Evolutionary conservation across 2,888 invertebrate species (phyloP).

Genomic region (Hydraecia micacea): DNA sequence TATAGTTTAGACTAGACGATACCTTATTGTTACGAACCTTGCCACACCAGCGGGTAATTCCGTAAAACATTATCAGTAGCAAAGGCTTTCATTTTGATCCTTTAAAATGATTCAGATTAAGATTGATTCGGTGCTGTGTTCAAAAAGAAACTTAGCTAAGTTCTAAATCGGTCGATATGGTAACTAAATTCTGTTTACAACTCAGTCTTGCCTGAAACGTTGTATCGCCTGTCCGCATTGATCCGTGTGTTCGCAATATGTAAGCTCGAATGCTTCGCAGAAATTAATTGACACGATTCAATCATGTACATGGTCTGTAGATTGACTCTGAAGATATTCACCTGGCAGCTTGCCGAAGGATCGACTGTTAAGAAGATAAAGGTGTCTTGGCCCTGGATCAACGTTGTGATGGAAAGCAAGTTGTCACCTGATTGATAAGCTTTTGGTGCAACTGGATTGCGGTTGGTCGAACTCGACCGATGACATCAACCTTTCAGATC

Average conservation of each 20-base stretch:
- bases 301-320: conserved; percentile 14
- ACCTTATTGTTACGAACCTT: background rate
- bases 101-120: background rate
- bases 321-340: conserved; percentile 23
- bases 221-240: conserved; percentile 7
- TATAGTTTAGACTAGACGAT: too few species aligned
- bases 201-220: background rate
- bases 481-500: background rate
- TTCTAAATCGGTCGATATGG: background rate
- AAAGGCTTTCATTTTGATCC: background rate
- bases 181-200: conserved; percentile 4
- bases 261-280: conserved; percentile 32
- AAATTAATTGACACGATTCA: conserved; percentile 50
- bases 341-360: conserved; percentile 35
- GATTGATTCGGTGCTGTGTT: background rate
- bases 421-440: background rate
- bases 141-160: background rate
- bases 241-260: conserved; percentile 37
- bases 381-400: background rate
- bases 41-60: background rate
- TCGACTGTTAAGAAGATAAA: conserved; percentile 8
- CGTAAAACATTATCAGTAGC: background rate
- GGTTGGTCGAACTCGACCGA: background rate
- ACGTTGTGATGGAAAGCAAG: background rate
- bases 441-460: background rate